Evolutionary conservation across 2,797 vertebrate species (phyloP).

Genomic region (Hypotaenidia okinawae): DNA sequence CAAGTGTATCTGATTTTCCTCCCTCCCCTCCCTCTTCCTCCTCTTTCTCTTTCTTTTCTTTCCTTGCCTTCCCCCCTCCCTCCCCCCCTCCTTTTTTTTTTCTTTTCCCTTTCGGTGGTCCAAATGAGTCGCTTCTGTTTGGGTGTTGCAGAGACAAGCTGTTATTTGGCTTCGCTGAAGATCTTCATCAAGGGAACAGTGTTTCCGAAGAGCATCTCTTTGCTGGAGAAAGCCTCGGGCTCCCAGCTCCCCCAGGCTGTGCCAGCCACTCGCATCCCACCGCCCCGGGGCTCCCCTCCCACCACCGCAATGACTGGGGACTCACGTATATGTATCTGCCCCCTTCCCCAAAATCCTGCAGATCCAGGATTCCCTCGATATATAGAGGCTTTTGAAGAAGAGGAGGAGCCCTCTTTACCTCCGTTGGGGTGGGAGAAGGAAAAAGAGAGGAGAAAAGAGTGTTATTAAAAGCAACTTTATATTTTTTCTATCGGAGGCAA

Average conservation of each 20-base stretch:
- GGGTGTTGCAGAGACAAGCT: constrained; percentile 13
- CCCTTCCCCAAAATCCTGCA: background rate
- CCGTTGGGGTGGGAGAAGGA: background rate
- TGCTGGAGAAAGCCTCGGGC: background rate
- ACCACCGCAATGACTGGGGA: background rate
- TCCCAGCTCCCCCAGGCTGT: background rate
- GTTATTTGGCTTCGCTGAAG: background rate
- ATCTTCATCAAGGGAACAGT: background rate
- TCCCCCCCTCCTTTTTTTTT: too few species aligned
- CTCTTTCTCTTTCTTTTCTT: background rate
- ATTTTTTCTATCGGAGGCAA: background rate
- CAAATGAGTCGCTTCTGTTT: constrained; percentile 28
- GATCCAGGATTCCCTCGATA: background rate
- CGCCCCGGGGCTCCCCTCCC: background rate
- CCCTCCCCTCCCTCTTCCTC: constrained; percentile 53
- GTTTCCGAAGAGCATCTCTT: background rate
- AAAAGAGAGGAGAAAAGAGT: background rate
- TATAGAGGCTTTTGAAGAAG: background rate
- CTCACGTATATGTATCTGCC: background rate
- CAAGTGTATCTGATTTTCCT: constrained; percentile 67
- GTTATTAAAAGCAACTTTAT: background rate
- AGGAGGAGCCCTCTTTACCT: background rate
- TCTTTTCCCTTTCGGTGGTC: background rate
- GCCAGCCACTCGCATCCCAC: background rate
- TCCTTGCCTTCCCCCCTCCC: too few species aligned